Evolutionary conservation across 2,113 vertebrate genomes (phyloP), one percentile per base, ranked within the genome.

Genomic region (Scalopus aquaticus): DNA sequence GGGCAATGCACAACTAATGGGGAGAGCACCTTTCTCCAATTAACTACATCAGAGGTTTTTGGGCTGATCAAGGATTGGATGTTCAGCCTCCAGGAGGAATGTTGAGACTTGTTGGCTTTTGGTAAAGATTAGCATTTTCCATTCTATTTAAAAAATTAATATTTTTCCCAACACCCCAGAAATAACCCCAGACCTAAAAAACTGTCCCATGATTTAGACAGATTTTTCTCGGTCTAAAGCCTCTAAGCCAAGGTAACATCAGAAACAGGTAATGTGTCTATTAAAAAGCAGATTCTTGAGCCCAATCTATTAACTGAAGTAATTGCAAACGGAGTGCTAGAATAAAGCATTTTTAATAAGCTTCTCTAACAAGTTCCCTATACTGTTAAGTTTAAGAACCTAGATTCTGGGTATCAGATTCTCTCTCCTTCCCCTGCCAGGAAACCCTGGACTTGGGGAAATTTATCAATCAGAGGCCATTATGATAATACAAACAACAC

Each of bases 331-430:
- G 2, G 60, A 81, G 26, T 39, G 37, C 49, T 79, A 44, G n/a
- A 72, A 94, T 81, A 49, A n/a, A 85, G 51, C 35, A 89, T 54
- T 70, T 92, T 89, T 62, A 65, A 42, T 60, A 60, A 35, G 46
- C 22, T 60, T 91, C 20, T 82, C 86, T 44, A 77, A 67, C 0
- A 10, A 88, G 28, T 42, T 30, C 70, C 56, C 74, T 26, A 46
- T 20, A 35, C 28, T 42, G 7, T 69, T 58, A 60, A 74, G 30
- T 81, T 42, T 69, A 72, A 79, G n/a, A 88, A 83, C 32, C 60
- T 69, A 0, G 44, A 17, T 44, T 5, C n/a, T 67, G 24, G 22
- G 8, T 87, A n/a, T 44, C 13, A 10, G 54, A 39, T 94, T 74
- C 70, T 81, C 46, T 87, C 17, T 22, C 3, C 9, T 8, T 69